Base-by-base conservation (phyloP, 92 coral and sea anemone genomes). In the Heliopora coerulea region DNA sequence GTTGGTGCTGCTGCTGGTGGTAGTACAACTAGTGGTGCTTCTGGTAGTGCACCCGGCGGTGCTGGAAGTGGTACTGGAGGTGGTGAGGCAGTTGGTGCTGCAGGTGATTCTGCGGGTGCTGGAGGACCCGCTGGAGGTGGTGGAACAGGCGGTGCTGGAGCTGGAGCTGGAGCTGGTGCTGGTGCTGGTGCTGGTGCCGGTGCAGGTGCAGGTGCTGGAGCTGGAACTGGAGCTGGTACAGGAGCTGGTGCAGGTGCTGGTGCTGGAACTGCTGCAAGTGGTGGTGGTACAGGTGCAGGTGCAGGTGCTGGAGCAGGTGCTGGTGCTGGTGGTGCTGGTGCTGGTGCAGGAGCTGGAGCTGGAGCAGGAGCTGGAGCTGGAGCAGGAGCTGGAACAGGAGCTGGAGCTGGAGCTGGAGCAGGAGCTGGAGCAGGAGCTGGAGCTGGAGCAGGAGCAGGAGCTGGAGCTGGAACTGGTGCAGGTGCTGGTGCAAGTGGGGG, bases 401-500 rank as follows among this genome's bases (percentile, higher is more conserved):
- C 62, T 65, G 80, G 76, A 14, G 54, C 40, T 34, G 65, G 73
- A 21, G 58, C 50, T 0, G 56, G 27, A 7, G 79, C 70, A 2
- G 79, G 66, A 10, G 49, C 4, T 15, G 68, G 63, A 42, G 59
- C 44, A 3, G 64, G 49, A 18, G 39, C 17, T 17, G 65, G 46
- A 0, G 65, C 44, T 1, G 63, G 49, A 12, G 54, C 11, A 8
- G 19, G 65, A 4, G 30, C 60, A 13, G 32, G 39, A 3, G 75
- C 8, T 15, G 68, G 63, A 42, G 62, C 37, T 28, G 78, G 61
- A 0, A 80, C 42, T 5, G 35, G 48, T 10, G 80, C 62, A 56
- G 80, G 76, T 21, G 54, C 40, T 34, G 65, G 73, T 32, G 58
- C 50, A 11, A 35, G 27, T 3, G 79, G 79, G 2, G 79, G 66